Evolutionary conservation across 2,888 invertebrate species (phyloP).

Genomic region (Pollenia labialis): DNA sequence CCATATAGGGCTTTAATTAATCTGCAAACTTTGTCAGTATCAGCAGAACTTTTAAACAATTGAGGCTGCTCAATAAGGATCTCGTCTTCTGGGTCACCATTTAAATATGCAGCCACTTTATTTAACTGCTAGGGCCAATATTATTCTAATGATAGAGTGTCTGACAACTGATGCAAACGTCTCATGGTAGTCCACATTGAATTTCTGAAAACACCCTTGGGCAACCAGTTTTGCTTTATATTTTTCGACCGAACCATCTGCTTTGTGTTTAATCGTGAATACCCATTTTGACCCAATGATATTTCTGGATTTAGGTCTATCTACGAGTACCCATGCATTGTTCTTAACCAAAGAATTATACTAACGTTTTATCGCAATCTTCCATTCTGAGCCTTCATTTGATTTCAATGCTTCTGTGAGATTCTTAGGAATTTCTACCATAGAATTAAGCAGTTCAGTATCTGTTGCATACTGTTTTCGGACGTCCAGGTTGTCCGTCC

Average conservation of each 20-base stretch:
- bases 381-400: constrained; percentile 56
- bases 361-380: constrained; percentile 62
- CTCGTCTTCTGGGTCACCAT: too few relatives aligned
- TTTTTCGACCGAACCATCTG: constrained; percentile 59
- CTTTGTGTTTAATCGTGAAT: constrained; percentile 53
- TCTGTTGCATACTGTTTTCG: constrained; percentile 52
- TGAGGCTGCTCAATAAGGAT: too few relatives aligned
- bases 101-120: constrained; percentile 66
- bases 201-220: constrained; percentile 69
- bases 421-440: constrained; percentile 26
- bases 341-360: constrained; percentile 57
- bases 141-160: constrained; percentile 63
- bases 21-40: too few relatives aligned
- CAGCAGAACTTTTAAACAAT: too few relatives aligned
- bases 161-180: constrained; percentile 72
- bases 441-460: constrained; percentile 27
- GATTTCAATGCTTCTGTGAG: constrained; percentile 58
- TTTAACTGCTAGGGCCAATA: constrained; percentile 64
- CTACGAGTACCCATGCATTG: constrained; percentile 64
- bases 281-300: constrained; percentile 40
- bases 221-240: constrained; percentile 64
- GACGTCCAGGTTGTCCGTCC: constrained; percentile 45
- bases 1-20: constrained; percentile 58
- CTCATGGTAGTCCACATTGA: constrained; percentile 68
- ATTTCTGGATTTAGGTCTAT: constrained; percentile 30